Percentiles rank a stretch among this genome's conserved stretches.
These are phyloP conservation scores for Nycticebus coucang DNA, from an alignment of 2,113 vertebrate species.

Conservation along the genomic window DNA sequence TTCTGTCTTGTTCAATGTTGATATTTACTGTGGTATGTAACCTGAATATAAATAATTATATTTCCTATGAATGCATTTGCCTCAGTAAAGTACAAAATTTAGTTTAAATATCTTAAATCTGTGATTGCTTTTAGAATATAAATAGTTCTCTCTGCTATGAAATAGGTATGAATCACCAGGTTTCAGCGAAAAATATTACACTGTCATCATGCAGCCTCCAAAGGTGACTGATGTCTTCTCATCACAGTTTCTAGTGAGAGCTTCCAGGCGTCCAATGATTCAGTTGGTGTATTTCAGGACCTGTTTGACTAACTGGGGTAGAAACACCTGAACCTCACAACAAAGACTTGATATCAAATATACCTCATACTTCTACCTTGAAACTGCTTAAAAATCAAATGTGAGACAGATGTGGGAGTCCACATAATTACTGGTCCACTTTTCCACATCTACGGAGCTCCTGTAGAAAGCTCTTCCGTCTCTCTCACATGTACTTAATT, in stretches of 20 bases:
- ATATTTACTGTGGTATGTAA: background rate
- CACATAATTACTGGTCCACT: accelerated
- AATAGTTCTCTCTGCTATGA: background rate
- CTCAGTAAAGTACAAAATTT: background rate
- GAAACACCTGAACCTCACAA: background rate
- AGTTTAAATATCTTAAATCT: background rate
- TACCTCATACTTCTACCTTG: slow-evolving; percentile 22
- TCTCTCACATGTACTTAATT: accelerated
- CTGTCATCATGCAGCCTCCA: background rate
- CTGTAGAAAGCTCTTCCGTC: accelerated
- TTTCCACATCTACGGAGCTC: accelerated
- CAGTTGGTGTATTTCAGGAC: background rate
- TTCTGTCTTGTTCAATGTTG: background rate
- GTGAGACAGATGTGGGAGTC: accelerated
- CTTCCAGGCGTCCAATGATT: background rate
- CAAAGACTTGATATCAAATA: slow-evolving; percentile 51
- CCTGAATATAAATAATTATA: background rate
- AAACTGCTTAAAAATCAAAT: background rate
- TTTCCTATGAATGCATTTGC: slow-evolving; percentile 26
- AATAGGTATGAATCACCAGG: background rate
- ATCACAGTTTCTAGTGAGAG: background rate
- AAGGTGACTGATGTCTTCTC: background rate
- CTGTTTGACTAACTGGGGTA: slow-evolving; percentile 27
- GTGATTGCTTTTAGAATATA: slow-evolving; percentile 5
- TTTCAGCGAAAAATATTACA: background rate